Base-by-base conservation (phyloP, 1,140 invertebrate species). In the Holcopasites calliopsidis region DNA sequence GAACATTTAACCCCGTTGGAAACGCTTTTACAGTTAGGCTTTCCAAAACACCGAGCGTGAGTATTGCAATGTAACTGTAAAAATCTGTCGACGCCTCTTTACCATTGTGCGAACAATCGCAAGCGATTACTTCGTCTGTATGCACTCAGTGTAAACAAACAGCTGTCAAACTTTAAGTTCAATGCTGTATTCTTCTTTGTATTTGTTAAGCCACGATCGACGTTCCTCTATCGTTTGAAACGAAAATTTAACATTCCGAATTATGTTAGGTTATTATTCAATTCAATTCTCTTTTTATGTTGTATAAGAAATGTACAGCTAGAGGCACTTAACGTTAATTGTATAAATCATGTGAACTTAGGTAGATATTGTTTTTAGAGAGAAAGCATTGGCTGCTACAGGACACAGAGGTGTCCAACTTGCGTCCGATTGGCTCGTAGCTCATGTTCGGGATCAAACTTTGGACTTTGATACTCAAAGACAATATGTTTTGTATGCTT, bases 331-430 rank as follows among this genome's bases (percentile, higher is more conserved):
- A n/a, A 0, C 4, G 8, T 21, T 18, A 4, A 55, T 8, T 26
- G 13, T 35, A 40, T 31, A 40, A 61, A 4, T 61, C 5, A 3
- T 31, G 13, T 31, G n/a, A 26, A 66, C 16, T 35, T 5, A 54
- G n/a, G 16, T 35, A 3, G 5, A 38, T 26, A 47, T 74, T 26
- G 35, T 26, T 55, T 66, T 0, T 88, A 97, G 97, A 38, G 95
- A 97, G 88, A 98, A 97, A 90, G 96, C 97, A 23, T 90, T 98
- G 71, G 96, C 96, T 23, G 96, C 97, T n/a, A 98, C 97, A 13
- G 97, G 97, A 28, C 94, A 97, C 88, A 92, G 95, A 40, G 96
- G 96, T 66, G 95, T 97, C 58, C 96, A 97, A 88, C 91, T 97
- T 68, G 97, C 97, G 6, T 96, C 96, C 2, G 97, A 98, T 86